phyloP scores from a whole-genome alignment of 2,888 invertebrate genomes.

The Mongoloraphidia duomilia region DNA sequence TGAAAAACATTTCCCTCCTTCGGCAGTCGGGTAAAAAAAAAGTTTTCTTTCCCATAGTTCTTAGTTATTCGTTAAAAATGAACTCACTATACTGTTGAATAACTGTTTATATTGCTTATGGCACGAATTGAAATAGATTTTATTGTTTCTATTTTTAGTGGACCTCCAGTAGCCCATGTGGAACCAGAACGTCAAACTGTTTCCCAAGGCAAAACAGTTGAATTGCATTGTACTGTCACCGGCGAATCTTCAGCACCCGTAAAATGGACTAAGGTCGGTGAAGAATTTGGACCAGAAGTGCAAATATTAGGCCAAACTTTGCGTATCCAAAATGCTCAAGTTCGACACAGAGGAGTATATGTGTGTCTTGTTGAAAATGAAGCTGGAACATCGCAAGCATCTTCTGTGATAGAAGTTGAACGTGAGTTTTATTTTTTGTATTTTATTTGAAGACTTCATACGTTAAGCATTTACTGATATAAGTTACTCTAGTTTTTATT shows the following conservation, averaged over 20 bases:
- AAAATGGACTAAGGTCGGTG: conserved; percentile 66
- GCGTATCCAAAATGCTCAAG: conserved; percentile 49
- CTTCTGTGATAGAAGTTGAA: conserved; percentile 69
- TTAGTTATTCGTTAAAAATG: too few relatives aligned
- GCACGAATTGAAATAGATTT: too few relatives aligned
- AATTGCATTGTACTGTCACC: conserved; percentile 59
- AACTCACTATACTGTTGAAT: too few relatives aligned
- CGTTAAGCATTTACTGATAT: too few relatives aligned
- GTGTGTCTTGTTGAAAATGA: conserved; percentile 57
- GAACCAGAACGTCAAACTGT: conserved; percentile 50
- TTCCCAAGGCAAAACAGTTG: conserved; percentile 47
- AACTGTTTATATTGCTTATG: too few relatives aligned
- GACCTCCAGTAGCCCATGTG: conserved; percentile 37
- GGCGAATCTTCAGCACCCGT: conserved; percentile 65
- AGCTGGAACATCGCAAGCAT: conserved; percentile 44
- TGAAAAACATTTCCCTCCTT: too few relatives aligned
- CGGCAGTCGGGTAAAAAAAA: too few relatives aligned
- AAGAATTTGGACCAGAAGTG: conserved; percentile 38
- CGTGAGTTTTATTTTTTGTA: conserved; percentile 40
- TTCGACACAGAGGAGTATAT: conserved; percentile 71
- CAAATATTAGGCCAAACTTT: conserved; percentile 50
- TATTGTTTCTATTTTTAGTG: conserved; percentile 17
- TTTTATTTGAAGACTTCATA: not conserved
- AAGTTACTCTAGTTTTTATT: too few relatives aligned
- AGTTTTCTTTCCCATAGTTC: too few relatives aligned